phyloP scores from a whole-genome alignment of 2,888 invertebrate species.

The Thecophora atra region DNA sequence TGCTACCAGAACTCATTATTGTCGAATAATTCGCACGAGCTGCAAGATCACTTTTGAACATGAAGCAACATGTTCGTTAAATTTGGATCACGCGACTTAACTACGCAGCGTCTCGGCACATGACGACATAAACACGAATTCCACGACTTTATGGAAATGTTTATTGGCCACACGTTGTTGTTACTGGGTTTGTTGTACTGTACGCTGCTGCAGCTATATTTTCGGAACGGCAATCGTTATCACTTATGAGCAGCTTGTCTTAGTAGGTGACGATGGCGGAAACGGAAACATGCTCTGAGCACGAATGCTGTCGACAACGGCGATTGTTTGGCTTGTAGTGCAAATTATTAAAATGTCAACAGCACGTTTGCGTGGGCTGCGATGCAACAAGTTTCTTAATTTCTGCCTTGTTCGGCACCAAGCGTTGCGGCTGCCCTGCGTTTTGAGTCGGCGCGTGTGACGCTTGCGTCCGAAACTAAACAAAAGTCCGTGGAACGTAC shows the following conservation, averaged over 20 bases:
- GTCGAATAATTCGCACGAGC: too few relatives aligned
- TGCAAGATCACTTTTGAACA: too few relatives aligned
- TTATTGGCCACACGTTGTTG: slow-evolving; percentile 23
- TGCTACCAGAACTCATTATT: too few relatives aligned
- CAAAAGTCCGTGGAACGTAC: slow-evolving; percentile 10
- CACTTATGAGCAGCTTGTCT: neutral
- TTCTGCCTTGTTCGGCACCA: neutral
- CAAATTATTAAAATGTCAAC: slow-evolving; percentile 35
- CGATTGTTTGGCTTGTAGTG: slow-evolving; percentile 21
- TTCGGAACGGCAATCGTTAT: neutral
- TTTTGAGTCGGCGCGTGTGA: slow-evolving; percentile 22
- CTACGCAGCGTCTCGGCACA: neutral
- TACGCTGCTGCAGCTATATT: neutral
- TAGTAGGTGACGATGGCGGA: slow-evolving; percentile 13
- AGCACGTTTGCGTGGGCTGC: slow-evolving; percentile 24
- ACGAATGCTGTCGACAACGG: neutral
- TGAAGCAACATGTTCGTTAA: too few relatives aligned
- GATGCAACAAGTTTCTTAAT: slow-evolving; percentile 23
- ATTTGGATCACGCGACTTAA: too few relatives aligned
- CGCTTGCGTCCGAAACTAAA: slow-evolving; percentile 20
- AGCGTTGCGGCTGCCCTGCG: neutral
- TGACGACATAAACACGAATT: slow-evolving; percentile 27
- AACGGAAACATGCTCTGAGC: slow-evolving; percentile 29
- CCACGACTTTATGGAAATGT: slow-evolving; percentile 13
- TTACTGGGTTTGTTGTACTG: neutral